phyloP scores from a whole-genome alignment of 2,113 vertebrate genomes.

The Charina bottae region DNA sequence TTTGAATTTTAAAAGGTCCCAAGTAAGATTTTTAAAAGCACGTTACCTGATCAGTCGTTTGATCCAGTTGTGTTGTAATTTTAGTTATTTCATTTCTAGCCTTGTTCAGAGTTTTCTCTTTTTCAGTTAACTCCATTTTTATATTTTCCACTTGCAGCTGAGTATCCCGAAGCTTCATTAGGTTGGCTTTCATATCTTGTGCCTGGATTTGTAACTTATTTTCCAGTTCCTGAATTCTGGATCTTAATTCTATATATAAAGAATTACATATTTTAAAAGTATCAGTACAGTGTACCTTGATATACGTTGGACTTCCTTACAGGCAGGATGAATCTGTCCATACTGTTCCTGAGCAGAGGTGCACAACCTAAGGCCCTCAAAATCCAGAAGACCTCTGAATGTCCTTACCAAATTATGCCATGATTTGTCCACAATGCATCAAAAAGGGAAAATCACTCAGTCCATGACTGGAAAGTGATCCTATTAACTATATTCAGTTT shows the following conservation, averaged over 20 bases:
- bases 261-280: slow-evolving; percentile 8
- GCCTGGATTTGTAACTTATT: slow-evolving; percentile 81
- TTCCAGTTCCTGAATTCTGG: slow-evolving; percentile 80
- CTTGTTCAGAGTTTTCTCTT: slow-evolving; percentile 81
- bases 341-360: neutral
- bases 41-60: slow-evolving; percentile 79
- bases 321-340: neutral
- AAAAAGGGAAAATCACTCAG: neutral
- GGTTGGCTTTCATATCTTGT: slow-evolving; percentile 77
- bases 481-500: neutral
- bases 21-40: neutral
- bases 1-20: neutral
- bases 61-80: slow-evolving; percentile 74
- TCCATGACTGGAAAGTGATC: neutral
- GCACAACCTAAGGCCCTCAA: neutral
- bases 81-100: slow-evolving; percentile 81
- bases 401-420: neutral
- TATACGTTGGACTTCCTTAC: neutral
- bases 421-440: neutral
- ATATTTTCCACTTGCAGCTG: slow-evolving; percentile 81
- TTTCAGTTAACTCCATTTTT: slow-evolving; percentile 80
- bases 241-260: slow-evolving; percentile 79
- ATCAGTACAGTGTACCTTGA: slow-evolving; percentile 6
- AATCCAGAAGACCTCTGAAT: neutral
- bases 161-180: slow-evolving; percentile 79